Base-by-base conservation (phyloP, 2,888 invertebrate genomes). In the Crioceris asparagi region DNA sequence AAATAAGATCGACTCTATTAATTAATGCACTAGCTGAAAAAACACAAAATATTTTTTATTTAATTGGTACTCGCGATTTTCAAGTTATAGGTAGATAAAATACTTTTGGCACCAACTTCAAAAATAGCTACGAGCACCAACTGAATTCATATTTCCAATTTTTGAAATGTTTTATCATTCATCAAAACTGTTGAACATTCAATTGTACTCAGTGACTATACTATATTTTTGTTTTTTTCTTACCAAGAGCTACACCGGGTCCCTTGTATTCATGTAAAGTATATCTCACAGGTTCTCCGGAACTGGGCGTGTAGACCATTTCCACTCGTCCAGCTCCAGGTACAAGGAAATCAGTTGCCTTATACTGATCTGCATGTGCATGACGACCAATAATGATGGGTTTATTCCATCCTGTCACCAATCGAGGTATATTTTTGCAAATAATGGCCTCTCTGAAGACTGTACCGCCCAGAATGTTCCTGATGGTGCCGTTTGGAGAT, bases 381-480 rank as follows among this genome's bases (percentile, higher is more conserved):
- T 98, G 97, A 70, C 97, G 85, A 3, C 97, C 98, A 57, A 98
- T 97, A 37, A 98, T 85, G 50, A 98, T 98, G 4, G 97, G 94
- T 56, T 94, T 83, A 32, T 79, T 80, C 98, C 98, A 98, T 23
- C 88, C 83, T 30, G 83, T 79, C 0, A 98, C 97, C 40, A 98
- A 73, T 45, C 94, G 79, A 6, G 97, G 97, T 63, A 98, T 91
- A 63, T 97, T 88, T 57, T 85, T 83, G 62, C 87, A 87, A 53
- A 86, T 83, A 47, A 88, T 88, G 1, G 88, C 83, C 61, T 88
- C 87, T 49, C 87, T 75, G 61, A 88, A 88, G 54, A 57, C 72
- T 1, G 83, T 84, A 12, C 83, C 87, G 1, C 87, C 87, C 10
- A 88, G 70, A 51, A 88, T 86, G 56, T 88, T 88, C 63, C 88